Evolutionary conservation across 2,113 vertebrate species (phyloP).

Genomic region (Euleptes europaea): DNA sequence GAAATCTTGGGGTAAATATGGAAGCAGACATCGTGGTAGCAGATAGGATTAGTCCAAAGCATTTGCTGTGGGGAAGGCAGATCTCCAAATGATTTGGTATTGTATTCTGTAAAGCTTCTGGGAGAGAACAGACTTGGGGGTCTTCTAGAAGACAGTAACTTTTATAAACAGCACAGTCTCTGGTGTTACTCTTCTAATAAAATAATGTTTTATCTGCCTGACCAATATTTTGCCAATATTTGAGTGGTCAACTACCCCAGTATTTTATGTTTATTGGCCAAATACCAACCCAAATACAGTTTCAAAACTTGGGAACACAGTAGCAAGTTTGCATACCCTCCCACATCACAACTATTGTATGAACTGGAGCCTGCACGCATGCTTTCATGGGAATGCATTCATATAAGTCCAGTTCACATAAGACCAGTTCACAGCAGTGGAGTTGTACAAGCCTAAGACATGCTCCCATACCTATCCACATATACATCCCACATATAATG

Average conservation of each 20-base stretch:
- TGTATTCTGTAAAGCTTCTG: background rate
- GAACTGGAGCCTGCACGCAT: background rate
- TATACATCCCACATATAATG: background rate
- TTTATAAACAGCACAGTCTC: background rate
- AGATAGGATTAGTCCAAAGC: too few species aligned
- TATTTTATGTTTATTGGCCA: background rate
- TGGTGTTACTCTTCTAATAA: background rate
- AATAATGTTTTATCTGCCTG: background rate
- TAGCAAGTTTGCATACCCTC: background rate
- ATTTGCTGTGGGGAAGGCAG: background rate
- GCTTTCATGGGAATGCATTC: background rate
- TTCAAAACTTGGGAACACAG: background rate
- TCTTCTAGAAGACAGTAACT: background rate
- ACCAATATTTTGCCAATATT: background rate
- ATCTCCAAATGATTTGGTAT: background rate
- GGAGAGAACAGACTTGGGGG: background rate
- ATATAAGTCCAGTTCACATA: background rate
- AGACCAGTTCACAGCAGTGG: too few species aligned
- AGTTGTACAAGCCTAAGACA: background rate
- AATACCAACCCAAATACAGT: too few species aligned
- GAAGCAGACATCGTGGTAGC: background rate
- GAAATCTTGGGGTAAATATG: background rate
- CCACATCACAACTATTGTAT: background rate
- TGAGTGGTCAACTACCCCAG: background rate
- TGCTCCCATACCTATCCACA: background rate